Evolutionary conservation across 2,888 invertebrate genomes (phyloP), one percentile per base, ranked within the genome.

Genomic region (Cabera pusaria): DNA sequence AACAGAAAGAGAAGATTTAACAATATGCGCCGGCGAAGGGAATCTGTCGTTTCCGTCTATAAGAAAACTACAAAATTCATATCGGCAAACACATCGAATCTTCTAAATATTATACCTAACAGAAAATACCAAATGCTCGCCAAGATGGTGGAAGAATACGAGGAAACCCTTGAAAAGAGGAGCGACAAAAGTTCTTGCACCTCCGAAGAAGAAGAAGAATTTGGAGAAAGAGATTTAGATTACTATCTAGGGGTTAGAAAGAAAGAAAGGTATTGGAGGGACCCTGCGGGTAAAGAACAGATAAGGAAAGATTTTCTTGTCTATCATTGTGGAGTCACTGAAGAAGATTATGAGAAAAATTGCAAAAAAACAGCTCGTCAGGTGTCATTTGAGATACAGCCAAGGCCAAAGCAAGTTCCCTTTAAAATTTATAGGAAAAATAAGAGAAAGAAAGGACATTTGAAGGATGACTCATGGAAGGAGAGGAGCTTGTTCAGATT

Each of bases 51-150:
- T 2, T 75, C 80, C 1, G 86, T 81, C 1, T 88, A 78, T 26
- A 77, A 72, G 33, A 85, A 77, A 58, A 88, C 88, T n/a, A 84
- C 88, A 0, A 87, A 81, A 52, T 88, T 87, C 35, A 33, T 87
- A 1, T 60, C 80, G 3, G 55, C 72, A 0, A 87, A 87, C 39
- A 86, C 85, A 0, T 66, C 73, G 0, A 78, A 70, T 43, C 63
- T 87, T 20, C 52, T 86, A 1, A 87, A 79, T 44, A 87, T 72
- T 51, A 72, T 74, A 46, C 72, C 82, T 0, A 80, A 83, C 31
- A 66, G 56, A 40, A 82, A 79, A 42, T 67, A 76, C 31, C 59
- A 65, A 19, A 38, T 68, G 6, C 31, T 78, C 2, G 56, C 66
- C 3, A 74, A 64, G 62, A 63, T 72, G 14, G 52, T 69, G 2